phyloP scores from a whole-genome alignment of 2,888 invertebrate genomes.

The Cabera pusaria region DNA sequence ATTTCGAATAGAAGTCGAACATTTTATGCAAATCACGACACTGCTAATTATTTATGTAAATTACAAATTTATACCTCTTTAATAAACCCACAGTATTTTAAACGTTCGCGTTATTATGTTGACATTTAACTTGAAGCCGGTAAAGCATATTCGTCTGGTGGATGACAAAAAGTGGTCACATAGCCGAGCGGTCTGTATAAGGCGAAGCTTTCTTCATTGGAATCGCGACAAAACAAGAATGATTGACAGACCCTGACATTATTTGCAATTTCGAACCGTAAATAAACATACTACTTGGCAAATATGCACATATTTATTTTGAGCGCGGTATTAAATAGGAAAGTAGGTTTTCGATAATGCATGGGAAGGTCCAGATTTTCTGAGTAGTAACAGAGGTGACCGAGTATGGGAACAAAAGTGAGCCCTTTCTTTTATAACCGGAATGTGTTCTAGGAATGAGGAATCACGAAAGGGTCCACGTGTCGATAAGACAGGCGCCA shows the following conservation, averaged over 20 bases:
- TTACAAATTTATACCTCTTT: slow-evolving; percentile 16
- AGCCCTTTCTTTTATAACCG: slow-evolving; percentile 39
- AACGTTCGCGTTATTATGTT: slow-evolving; percentile 30
- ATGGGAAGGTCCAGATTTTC: slow-evolving; percentile 1
- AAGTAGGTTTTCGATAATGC: slow-evolving; percentile 26
- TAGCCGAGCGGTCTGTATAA: slow-evolving; percentile 45
- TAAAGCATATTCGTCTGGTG: slow-evolving; percentile 26
- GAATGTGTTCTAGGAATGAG: slow-evolving; percentile 63
- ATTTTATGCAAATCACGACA: slow-evolving; percentile 7
- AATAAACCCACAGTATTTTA: slow-evolving; percentile 27
- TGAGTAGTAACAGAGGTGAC: background rate
- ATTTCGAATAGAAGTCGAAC: background rate
- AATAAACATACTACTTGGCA: slow-evolving; percentile 49
- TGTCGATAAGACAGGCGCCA: slow-evolving; percentile 75
- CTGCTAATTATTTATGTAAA: slow-evolving; percentile 11
- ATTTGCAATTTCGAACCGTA: slow-evolving; percentile 56
- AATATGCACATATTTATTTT: slow-evolving; percentile 48
- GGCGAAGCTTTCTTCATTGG: slow-evolving; percentile 62
- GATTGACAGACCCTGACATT: slow-evolving; percentile 64
- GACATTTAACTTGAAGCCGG: slow-evolving; percentile 32
- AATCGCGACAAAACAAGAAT: slow-evolving; percentile 62
- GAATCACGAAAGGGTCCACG: slow-evolving; percentile 57
- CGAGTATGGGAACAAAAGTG: slow-evolving; percentile 22
- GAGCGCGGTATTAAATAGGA: slow-evolving; percentile 35
- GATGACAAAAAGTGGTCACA: slow-evolving; percentile 40